Conservation (phyloP, 2,888 invertebrate genomes). For the Dilophus febrilis region DNA sequence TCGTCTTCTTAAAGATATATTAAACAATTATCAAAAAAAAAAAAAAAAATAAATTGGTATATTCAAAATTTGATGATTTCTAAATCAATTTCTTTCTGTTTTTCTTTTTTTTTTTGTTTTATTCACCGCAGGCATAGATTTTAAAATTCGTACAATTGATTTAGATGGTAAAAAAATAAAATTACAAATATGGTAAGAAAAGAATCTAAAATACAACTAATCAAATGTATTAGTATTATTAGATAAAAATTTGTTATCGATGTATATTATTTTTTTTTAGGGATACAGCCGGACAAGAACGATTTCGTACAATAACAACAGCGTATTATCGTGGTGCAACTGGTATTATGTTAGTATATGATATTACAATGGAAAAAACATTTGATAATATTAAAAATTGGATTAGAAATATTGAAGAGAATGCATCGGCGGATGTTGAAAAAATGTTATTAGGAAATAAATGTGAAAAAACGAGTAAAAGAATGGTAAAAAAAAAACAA, state of each 20-base stretch:
- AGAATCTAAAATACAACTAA: no score
- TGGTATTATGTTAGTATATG: conserved; percentile 99
- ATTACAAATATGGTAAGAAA: conserved; percentile 89
- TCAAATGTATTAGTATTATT: no score
- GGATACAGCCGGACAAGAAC: conserved; percentile 98
- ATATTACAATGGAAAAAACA: conserved; percentile 97
- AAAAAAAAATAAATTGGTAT: no score
- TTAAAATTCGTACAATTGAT: conserved; percentile 97
- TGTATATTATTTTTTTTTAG: no score
- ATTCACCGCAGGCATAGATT: conserved; percentile 72
- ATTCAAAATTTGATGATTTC: not conserved
- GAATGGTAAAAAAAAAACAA: conserved; percentile 44
- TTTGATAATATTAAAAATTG: conserved; percentile 99
- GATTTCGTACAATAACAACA: conserved; percentile 97
- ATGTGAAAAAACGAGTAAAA: conserved; percentile 90
- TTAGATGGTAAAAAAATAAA: conserved; percentile 97
- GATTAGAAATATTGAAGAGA: conserved; percentile 98
- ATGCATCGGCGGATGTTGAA: conserved; percentile 96
- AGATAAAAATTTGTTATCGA: no score
- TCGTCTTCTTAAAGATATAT: no score
- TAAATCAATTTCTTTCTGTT: not conserved
- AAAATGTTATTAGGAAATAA: conserved; percentile 99
- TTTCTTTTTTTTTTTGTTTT: conserved; percentile 2
- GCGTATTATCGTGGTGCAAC: conserved; percentile 99
- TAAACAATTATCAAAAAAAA: no score